phyloP scores from a whole-genome alignment of 2,797 vertebrate genomes.

The Borostomias antarcticus region DNA sequence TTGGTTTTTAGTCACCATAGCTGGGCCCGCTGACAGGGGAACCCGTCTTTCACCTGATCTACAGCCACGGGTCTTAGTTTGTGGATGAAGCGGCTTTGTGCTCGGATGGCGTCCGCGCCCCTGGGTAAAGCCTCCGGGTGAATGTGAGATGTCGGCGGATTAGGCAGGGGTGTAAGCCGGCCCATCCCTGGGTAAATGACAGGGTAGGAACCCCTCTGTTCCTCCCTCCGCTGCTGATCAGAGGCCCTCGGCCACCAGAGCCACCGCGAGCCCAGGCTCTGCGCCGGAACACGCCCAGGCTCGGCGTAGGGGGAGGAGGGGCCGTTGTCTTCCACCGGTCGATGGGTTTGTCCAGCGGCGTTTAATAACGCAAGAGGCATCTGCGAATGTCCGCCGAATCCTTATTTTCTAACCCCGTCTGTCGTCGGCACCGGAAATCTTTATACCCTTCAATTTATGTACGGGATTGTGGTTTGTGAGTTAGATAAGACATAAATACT shows the following conservation, averaged over 20 bases:
- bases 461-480: too few relatives aligned
- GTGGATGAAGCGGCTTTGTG: slow-evolving; percentile 27
- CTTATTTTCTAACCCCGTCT: too few relatives aligned
- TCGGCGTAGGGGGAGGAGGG: too few relatives aligned
- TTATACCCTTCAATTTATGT: too few relatives aligned
- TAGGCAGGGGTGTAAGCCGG: slow-evolving; percentile 51
- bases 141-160: slow-evolving; percentile 38
- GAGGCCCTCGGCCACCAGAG: slow-evolving; percentile 35
- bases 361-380: too few relatives aligned
- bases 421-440: too few relatives aligned
- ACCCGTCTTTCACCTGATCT: slow-evolving; percentile 45
- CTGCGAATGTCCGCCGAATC: too few relatives aligned
- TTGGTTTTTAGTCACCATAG: not conserved
- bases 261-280: not conserved
- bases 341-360: too few relatives aligned
- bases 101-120: slow-evolving; percentile 39
- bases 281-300: not conserved
- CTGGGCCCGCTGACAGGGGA: too few relatives aligned
- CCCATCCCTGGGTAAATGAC: slow-evolving; percentile 65
- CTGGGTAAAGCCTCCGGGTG: slow-evolving; percentile 36
- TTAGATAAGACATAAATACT: too few relatives aligned
- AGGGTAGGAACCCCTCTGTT: slow-evolving; percentile 53
- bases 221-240: slow-evolving; percentile 55
- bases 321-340: too few relatives aligned
- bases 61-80: slow-evolving; percentile 36